Base-by-base conservation (phyloP, 2,888 invertebrate genomes). In the Drosophila lutescens region DNA sequence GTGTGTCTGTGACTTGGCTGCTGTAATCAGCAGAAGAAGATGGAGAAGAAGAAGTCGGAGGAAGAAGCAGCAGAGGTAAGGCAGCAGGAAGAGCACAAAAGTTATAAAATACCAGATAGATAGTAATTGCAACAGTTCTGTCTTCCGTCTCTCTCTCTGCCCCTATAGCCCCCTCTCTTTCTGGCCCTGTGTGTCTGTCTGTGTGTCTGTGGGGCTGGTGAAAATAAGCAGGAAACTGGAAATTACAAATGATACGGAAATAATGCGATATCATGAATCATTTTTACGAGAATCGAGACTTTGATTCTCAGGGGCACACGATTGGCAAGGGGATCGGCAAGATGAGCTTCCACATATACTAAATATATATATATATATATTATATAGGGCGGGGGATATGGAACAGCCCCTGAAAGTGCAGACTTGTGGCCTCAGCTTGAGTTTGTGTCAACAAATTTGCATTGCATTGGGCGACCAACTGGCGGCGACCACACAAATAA, bases 221-320 rank as follows among this genome's bases (percentile, higher is more conserved):
- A 79, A 88, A 88, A 88, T 86, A 88, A 88, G 84, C 78, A 88
- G 88, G 86, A 88, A 88, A 88, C 84, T 84, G 84, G 83, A 84
- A 84, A 84, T 84, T 84, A 88, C 84, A 84, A 84, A 84, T 84
- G 84, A 84, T 84, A 88, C 84, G 84, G 84, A 88, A 84, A 84
- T 84, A 84, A 84, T 84, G 88, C 88, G 88, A 86, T 88, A 84
- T 86, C 84, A 84, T 84, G 84, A 84, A 84, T 84, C 88, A 84
- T 84, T 84, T 84, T 88, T 84, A 88, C 77, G 86, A 80, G 86
- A 87, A 83, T 79, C 85, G 82, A 83, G 88, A 78, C 88, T 87
- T 87, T 78, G 80, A 87, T 87, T 82, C 83, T 76, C 80, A 69
- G 76, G 81, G 81, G 81, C 65, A 76, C 32, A 76, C 84, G 77